A percentile compares a stretch with the other conserved stretches of the same genome.
Conservation (phyloP, 2,888 invertebrate species). For the Xylocampa areola region DNA sequence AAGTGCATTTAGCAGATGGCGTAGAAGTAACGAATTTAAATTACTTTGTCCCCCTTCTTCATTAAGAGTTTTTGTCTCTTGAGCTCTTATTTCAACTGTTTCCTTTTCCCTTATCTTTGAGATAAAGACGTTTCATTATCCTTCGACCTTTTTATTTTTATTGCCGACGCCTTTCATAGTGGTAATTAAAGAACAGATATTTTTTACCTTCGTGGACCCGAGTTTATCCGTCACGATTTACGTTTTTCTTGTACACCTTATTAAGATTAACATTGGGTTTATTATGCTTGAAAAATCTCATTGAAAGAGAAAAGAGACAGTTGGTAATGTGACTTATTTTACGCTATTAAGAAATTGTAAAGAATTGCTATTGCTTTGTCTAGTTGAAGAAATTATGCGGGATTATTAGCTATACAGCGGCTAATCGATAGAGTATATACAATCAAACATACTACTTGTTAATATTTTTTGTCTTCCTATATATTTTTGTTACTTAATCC, state of each 20-base stretch:
- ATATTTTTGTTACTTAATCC: too few species aligned
- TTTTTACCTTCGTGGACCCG: conserved; percentile 42
- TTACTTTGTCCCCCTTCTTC: conserved; percentile 73
- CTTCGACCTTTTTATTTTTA: conserved; percentile 71
- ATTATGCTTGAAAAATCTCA: conserved; percentile 30
- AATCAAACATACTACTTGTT: too few species aligned
- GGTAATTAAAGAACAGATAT: conserved; percentile 70
- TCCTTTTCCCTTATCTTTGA: conserved; percentile 68
- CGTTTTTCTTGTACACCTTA: conserved; percentile 42
- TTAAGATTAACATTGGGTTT: conserved; percentile 45
- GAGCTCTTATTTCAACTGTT: conserved; percentile 64
- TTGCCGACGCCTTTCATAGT: conserved; percentile 62
- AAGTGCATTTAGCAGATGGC: conserved; percentile 83
- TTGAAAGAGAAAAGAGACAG: not conserved
- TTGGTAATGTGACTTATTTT: not conserved
- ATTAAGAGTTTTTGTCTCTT: conserved; percentile 71
- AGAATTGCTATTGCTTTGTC: too few species aligned
- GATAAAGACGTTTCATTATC: conserved; percentile 80
- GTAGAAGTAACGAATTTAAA: conserved; percentile 79
- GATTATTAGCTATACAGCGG: too few species aligned
- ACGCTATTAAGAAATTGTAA: too few species aligned
- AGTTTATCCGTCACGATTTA: conserved; percentile 52
- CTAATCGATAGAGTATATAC: too few species aligned
- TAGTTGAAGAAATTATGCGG: too few species aligned
- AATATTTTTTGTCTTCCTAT: too few species aligned